Base-by-base conservation (phyloP, 2,888 invertebrate species). In the Catocala nupta region DNA sequence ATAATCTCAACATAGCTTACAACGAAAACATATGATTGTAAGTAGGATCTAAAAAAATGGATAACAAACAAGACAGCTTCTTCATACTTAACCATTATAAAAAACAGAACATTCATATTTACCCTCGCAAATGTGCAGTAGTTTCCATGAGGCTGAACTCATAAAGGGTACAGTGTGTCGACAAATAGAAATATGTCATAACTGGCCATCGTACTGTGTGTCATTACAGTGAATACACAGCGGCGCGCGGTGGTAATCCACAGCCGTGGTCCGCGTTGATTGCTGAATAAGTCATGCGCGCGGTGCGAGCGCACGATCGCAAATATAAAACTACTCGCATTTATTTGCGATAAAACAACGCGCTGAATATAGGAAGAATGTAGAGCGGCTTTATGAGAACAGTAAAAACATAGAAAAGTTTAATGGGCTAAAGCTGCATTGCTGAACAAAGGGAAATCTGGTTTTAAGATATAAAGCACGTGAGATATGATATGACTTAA, bases 241-340 rank as follows among this genome's bases (percentile, higher is more conserved):
- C 9, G 36, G 36, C 9, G 54, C 45, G 36, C 63, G 58, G 54
- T 60, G 49, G 78, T 79, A 78, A 81, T 77, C 81, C 69, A 70
- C 56, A 57, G 58, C 49, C 68, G 69, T 48, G 55, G 61, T 49
- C 54, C 59, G 53, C 54, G 53, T 55, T 75, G 77, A 76, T 76
- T 75, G 73, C 77, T 55, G 60, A 68, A 66, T 75, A 74, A 81
- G 82, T 76, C 81, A 81, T 68, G 78, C 65, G 71, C 69, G 60
- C 59, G 67, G 57, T 73, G 70, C 71, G 54, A 39, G 65, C 78
- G 72, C 81, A 81, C 79, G 81, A 75, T 64, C 75, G 64, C 79
- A 79, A 80, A 80, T 68, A 79, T 50, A 70, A 71, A 73, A 74
- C 72, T 71, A 63, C 69, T 52, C 66, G 55, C 65, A 42, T 67